Evolutionary conservation across 2,113 vertebrate genomes (phyloP), one percentile per base, ranked within the genome.

Genomic region (Elachura formosa): DNA sequence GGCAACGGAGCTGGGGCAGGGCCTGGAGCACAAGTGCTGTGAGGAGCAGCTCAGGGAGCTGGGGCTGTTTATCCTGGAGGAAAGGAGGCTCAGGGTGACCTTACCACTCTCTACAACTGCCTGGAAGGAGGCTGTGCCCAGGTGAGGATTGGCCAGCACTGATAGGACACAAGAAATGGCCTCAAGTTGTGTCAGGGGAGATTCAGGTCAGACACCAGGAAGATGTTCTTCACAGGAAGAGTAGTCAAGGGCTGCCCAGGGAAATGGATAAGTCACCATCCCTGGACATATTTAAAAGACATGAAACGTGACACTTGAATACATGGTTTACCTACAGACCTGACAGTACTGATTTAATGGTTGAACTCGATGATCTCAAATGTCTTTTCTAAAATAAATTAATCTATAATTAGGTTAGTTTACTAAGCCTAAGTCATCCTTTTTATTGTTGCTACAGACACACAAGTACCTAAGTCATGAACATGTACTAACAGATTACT

Each of bases 61-160:
- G 56, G 25, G 19, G 4, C 6, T 58, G 15, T 63, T 84, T 14
- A 22, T 1, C 5, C 14, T 69, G 14, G n/a, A 59, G 14, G 71
- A 66, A 16, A 54, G 69, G 12, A 22, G 40, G 4, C 25, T 81
- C 10, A 64, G 16, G 5, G 22, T 0, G 25, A 41, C 14, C 5
- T 34, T 10, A 12, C 5, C 6, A 4, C 7, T 17, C 9, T 2
- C 43, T 5, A 22, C 10, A 40, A 0, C 15, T 74, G 12, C 34
- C 19, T 38, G 48, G 22, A 43, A 36, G 8, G 28, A 62, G 31
- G 4, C 0, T n/a, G 11, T 20, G 18, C 0, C 1, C 4, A 55
- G 24, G 23, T 20, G 2, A 2, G 10, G 1, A 3, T 16, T 4
- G 2, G 33, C 25, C 54, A 58, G 45, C 4, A 19, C 14, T 12